Conservation (phyloP, 2,113 vertebrate species). For the Cyanistes caeruleus region DNA sequence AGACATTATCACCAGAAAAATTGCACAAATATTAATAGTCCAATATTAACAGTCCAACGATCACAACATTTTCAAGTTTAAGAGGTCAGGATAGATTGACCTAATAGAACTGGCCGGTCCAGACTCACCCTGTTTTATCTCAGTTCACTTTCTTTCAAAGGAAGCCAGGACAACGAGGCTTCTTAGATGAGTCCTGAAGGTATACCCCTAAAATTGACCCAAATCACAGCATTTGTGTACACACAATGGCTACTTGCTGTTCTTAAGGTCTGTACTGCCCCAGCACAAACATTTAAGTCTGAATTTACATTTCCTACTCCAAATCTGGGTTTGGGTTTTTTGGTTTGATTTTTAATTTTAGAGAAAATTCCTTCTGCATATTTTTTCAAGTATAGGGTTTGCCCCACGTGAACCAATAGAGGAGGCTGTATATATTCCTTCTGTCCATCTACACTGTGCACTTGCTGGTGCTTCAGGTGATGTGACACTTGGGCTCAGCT, state of each 20-base stretch:
- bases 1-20: background rate
- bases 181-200: background rate
- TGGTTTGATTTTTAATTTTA: background rate
- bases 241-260: background rate
- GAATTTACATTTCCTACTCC: background rate
- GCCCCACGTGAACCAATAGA: background rate
- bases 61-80: background rate
- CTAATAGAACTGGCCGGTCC: background rate
- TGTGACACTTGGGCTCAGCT: background rate
- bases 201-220: background rate
- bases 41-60: background rate
- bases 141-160: background rate
- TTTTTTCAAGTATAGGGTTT: background rate
- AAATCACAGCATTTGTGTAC: background rate
- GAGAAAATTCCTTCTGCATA: background rate
- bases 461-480: background rate
- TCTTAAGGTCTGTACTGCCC: background rate
- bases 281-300: background rate
- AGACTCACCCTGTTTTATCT: background rate
- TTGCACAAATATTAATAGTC: background rate
- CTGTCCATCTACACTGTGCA: background rate
- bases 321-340: background rate
- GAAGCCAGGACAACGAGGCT: background rate
- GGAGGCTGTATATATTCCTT: background rate
- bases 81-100: background rate